These are phyloP conservation scores for Opisthograptis luteolata DNA, from an alignment of 2,888 invertebrate species.

Conservation along the genomic window DNA sequence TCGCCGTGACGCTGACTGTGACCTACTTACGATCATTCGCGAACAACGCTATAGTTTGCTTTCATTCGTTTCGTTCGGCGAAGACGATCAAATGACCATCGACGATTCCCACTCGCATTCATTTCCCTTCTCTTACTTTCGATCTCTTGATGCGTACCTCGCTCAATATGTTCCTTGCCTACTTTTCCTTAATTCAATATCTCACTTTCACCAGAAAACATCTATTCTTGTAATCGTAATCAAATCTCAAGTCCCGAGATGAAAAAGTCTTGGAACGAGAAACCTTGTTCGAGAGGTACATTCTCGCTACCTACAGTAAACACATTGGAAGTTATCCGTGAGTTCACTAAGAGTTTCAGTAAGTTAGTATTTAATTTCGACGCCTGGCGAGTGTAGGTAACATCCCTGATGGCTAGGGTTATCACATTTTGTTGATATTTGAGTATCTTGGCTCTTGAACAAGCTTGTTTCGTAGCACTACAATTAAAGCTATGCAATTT, in stretches of 20 bases:
- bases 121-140: no score
- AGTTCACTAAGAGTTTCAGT: slow-evolving; percentile 22
- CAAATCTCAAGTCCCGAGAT: slow-evolving; percentile 4
- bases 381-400: slow-evolving; percentile 33
- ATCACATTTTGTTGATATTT: slow-evolving; percentile 12
- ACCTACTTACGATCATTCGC: no score
- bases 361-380: slow-evolving; percentile 46
- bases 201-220: not conserved
- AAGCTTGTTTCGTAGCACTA: no score
- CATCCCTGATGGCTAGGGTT: slow-evolving; percentile 23
- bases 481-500: no score
- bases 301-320: slow-evolving; percentile 24
- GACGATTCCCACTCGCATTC: no score
- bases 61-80: no score
- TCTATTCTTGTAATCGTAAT: slow-evolving; percentile 5
- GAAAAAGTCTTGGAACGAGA: slow-evolving; percentile 9
- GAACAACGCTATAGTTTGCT: no score
- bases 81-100: no score
- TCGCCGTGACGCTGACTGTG: no score
- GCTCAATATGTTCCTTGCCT: not conserved
- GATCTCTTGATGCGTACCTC: no score
- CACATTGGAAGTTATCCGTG: slow-evolving; percentile 36
- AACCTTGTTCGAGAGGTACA: slow-evolving; percentile 4
- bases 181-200: not conserved
- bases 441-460: no score